A percentile compares a stretch with the other conserved stretches of the same genome.
Conservation (phyloP, 1,140 invertebrate genomes). For the Drosophila santomea region DNA sequence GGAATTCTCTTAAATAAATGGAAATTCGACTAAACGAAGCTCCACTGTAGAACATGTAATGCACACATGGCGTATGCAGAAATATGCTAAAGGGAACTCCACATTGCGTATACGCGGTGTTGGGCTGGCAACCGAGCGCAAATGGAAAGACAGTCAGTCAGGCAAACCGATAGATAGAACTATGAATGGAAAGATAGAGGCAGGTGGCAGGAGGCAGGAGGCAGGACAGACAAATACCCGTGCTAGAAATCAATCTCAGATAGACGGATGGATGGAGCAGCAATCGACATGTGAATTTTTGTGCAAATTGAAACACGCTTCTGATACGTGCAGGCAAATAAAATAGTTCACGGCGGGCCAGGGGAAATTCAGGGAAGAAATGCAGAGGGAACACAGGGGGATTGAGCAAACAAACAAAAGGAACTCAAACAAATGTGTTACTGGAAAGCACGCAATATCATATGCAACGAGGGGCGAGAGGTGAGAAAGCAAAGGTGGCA, state of each 20-base stretch:
- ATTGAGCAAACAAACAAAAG: conserved; percentile 68
- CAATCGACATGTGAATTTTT: conserved; percentile 77
- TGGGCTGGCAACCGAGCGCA: conserved; percentile 12
- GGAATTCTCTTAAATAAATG: too few relatives aligned
- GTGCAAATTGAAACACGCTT: conserved; percentile 79
- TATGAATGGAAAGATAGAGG: neutral
- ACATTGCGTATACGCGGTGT: conserved; percentile 50
- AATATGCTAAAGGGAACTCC: conserved; percentile 51
- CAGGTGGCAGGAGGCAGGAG: conserved; percentile 36
- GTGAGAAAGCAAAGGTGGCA: conserved; percentile 15
- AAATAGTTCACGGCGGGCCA: conserved; percentile 30
- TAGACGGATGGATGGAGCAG: conserved; percentile 55
- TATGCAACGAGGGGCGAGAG: conserved; percentile 50
- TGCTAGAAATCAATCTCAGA: conserved; percentile 74
- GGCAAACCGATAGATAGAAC: conserved; percentile 1
- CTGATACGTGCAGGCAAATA: conserved; percentile 72
- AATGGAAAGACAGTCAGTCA: conserved; percentile 10
- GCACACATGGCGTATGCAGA: conserved; percentile 52
- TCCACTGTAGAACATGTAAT: conserved; percentile 18
- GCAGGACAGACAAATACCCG: conserved; percentile 46
- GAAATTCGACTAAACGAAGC: neutral
- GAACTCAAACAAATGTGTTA: conserved; percentile 70
- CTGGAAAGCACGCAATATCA: conserved; percentile 72
- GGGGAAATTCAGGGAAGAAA: conserved; percentile 6
- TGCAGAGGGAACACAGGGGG: conserved; percentile 1